phyloP scores from a whole-genome alignment of 1,140 invertebrate species.

The Bombus confusus region DNA sequence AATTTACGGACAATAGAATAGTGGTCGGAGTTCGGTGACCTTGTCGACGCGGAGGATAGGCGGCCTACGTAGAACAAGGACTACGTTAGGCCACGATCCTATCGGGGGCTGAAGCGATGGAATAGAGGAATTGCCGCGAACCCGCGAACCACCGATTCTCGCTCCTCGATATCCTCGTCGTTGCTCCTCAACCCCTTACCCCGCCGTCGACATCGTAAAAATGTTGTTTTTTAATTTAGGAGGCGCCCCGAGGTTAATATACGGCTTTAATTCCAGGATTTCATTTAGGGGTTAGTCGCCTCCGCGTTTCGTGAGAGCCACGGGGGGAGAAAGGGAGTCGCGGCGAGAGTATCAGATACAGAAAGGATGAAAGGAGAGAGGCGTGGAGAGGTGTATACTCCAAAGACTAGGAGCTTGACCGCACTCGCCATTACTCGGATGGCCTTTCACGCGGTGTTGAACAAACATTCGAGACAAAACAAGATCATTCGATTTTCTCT shows the following conservation, averaged over 20 bases:
- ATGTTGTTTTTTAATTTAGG: conserved; percentile 82
- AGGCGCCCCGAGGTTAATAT: conserved; percentile 78
- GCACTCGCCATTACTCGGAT: not conserved
- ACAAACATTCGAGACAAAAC: conserved; percentile 23
- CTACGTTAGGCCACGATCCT: conserved; percentile 34
- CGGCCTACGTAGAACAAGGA: conserved; percentile 29
- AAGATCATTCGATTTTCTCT: conserved; percentile 1
- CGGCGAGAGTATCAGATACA: not conserved
- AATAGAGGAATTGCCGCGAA: conserved; percentile 29
- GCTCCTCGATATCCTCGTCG: conserved; percentile 49
- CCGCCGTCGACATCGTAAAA: conserved; percentile 68
- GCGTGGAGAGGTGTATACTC: not conserved
- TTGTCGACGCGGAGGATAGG: conserved; percentile 39
- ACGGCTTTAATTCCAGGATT: conserved; percentile 81
- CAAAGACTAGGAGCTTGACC: conserved; percentile 20
- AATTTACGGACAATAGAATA: conserved; percentile 80
- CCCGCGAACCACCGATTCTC: conserved; percentile 41
- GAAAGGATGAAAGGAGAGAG: not conserved
- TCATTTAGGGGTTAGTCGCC: conserved; percentile 72
- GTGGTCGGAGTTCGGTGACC: conserved; percentile 73
- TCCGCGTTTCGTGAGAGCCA: conserved; percentile 20
- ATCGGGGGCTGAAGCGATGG: conserved; percentile 19
- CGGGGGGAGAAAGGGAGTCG: not conserved
- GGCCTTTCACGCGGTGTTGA: conserved; percentile 1
- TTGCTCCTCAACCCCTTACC: not conserved